Conservation (phyloP, 2,888 invertebrate species). For the Macrophya annulata region DNA sequence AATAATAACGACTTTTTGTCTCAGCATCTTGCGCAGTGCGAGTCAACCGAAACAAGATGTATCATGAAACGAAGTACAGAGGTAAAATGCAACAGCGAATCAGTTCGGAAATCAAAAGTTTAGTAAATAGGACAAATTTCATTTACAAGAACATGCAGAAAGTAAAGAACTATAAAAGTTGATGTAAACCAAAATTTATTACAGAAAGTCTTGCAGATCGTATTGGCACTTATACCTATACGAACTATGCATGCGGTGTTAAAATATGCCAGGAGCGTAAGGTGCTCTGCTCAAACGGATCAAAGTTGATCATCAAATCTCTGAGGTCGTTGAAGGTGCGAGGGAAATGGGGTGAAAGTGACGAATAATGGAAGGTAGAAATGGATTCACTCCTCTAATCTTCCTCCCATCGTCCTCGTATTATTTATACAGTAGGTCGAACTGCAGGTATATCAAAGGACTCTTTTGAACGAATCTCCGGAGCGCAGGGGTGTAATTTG, state of each 20-base stretch:
- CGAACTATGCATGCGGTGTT: conserved; percentile 14
- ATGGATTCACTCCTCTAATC: conserved; percentile 47
- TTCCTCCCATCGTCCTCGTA: conserved; percentile 35
- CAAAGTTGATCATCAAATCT: conserved; percentile 49
- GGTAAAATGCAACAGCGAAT: background rate
- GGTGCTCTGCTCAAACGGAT: conserved; percentile 24
- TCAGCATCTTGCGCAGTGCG: too few species aligned
- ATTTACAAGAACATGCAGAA: background rate
- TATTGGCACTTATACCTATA: background rate
- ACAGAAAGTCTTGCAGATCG: background rate
- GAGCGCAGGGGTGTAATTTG: conserved; percentile 37
- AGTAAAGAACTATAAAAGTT: background rate
- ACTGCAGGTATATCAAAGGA: conserved; percentile 47
- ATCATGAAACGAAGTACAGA: background rate
- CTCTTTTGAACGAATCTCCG: conserved; percentile 42
- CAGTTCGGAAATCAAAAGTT: background rate
- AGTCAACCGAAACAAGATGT: background rate
- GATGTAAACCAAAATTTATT: background rate
- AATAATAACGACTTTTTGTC: too few species aligned
- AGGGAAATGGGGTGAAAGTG: conserved; percentile 38
- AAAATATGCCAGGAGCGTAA: conserved; percentile 13
- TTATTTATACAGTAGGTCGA: conserved; percentile 47
- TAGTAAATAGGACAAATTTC: background rate
- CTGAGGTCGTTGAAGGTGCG: conserved; percentile 26
- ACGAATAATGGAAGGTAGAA: conserved; percentile 49